A percentile compares a stretch with the other conserved stretches of the same genome.
Evolutionary conservation across 2,113 vertebrate genomes (phyloP).

Genomic region (Theristicus caerulescens): DNA sequence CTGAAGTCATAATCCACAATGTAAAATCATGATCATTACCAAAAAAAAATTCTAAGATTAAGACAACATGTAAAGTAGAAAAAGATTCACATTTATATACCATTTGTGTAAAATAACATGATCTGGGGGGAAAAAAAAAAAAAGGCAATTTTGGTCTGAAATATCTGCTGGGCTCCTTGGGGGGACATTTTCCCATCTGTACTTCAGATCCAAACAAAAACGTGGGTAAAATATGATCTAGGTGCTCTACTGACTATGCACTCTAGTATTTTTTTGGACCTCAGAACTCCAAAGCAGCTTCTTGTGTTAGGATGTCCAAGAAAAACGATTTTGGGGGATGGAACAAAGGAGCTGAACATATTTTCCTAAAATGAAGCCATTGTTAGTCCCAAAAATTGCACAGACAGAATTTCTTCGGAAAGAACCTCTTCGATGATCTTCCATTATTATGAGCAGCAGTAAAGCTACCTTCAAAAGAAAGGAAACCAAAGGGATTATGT

Average conservation of each 20-base stretch:
- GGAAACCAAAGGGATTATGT: neutral
- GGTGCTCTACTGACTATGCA: neutral
- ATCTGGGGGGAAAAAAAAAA: no score
- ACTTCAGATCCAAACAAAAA: neutral
- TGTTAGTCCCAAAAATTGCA: neutral
- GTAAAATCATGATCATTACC: neutral
- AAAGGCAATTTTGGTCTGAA: neutral
- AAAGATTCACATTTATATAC: neutral
- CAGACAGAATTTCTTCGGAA: neutral
- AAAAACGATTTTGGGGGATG: neutral
- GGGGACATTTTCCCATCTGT: neutral
- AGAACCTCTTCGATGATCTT: neutral
- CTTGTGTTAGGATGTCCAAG: neutral
- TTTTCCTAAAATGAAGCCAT: neutral
- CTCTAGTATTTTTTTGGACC: no score
- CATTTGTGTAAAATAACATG: neutral
- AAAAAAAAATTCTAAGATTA: neutral
- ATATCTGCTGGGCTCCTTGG: neutral
- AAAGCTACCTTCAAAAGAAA: neutral
- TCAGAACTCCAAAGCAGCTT: neutral
- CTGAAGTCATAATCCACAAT: neutral
- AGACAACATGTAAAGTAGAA: neutral
- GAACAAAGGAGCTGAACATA: neutral
- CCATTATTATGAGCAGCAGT: neutral
- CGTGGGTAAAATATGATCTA: neutral